Evolutionary conservation across 2,113 vertebrate species (phyloP), one percentile per base, ranked within the genome.

Genomic region (Neopipo cinnamomea): DNA sequence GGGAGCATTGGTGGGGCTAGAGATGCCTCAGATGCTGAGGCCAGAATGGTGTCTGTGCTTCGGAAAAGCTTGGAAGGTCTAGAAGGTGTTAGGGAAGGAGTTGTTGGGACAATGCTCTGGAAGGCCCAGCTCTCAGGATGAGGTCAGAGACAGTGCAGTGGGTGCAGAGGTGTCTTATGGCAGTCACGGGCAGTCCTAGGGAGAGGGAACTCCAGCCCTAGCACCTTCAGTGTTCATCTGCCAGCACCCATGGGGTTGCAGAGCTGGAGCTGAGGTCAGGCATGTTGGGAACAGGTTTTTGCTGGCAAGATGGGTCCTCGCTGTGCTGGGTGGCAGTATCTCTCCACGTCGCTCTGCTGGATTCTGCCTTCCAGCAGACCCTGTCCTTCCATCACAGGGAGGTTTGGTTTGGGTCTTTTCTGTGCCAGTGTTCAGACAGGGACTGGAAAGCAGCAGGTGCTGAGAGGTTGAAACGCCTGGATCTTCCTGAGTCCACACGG

Each of bases 41-140:
- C 46, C 52, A 18, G 33, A 11, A 66, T 75, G 74, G 62, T n/a
- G 53, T 39, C 44, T 3, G 0, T 3, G 0, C 37, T 46, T 46
- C 0, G 4, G 70, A 46, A 52, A 44, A 68, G 24, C 8, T 12
- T 4, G 8, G 17, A 31, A 22, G 46, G 31, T 27, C 9, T 27
- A 30, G 39, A 52, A n/a, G 31, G 30, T 37, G 3, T 42, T 33
- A 5, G 22, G 52, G 27, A 55, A 61, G 61, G 66, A 79, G 72
- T 5, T 61, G 25, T 11, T 35, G 52, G 74, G 62, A 27, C 39
- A 15, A 1, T 0, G 0, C 9, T 44, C 14, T 14, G 61, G 13
- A 42, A 9, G 25, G 39, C 33, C 77, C 15, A 0, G 4, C 21
- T 44, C 30, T 41, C 4, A 5, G 52, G 37, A 3, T 0, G 2